phyloP scores from a whole-genome alignment of 2,888 invertebrate genomes.

The Gibbula magus region DNA sequence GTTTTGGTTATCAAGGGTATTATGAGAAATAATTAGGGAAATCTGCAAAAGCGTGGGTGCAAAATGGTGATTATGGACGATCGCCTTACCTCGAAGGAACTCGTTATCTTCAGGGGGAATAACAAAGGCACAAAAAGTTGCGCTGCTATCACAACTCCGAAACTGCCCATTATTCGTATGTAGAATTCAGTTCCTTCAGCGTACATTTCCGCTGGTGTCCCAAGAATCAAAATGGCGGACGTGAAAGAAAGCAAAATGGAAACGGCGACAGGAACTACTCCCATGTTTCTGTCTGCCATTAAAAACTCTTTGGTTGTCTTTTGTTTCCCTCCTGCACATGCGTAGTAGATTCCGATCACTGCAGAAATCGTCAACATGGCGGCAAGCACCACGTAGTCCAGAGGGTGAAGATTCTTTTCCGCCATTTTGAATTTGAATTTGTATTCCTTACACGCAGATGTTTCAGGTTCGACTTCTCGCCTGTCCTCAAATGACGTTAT shows the following conservation, averaged over 20 bases:
- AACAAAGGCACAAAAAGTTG: constrained; percentile 52
- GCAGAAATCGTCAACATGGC: constrained; percentile 52
- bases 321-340: constrained; percentile 53
- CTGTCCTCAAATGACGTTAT: too few relatives aligned
- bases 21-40: too few relatives aligned
- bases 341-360: constrained; percentile 59
- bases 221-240: constrained; percentile 67
- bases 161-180: constrained; percentile 39
- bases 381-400: constrained; percentile 57
- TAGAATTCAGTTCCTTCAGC: constrained; percentile 59
- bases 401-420: constrained; percentile 25
- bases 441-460: too few relatives aligned
- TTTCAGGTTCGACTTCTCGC: too few relatives aligned
- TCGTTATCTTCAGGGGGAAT: constrained; percentile 52
- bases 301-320: constrained; percentile 59
- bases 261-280: constrained; percentile 55
- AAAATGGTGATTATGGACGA: too few relatives aligned
- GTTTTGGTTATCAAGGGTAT: too few relatives aligned
- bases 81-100: constrained; percentile 52
- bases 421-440: not conserved
- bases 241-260: constrained; percentile 69
- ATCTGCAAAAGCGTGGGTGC: too few relatives aligned
- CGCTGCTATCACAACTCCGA: constrained; percentile 36
- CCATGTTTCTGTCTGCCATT: constrained; percentile 62
- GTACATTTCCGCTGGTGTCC: constrained; percentile 67